A percentile compares a stretch with the other conserved stretches of the same genome.
These are phyloP conservation scores for Spodoptera litura DNA, from an alignment of 1,140 invertebrate genomes.

Conservation along the genomic window DNA sequence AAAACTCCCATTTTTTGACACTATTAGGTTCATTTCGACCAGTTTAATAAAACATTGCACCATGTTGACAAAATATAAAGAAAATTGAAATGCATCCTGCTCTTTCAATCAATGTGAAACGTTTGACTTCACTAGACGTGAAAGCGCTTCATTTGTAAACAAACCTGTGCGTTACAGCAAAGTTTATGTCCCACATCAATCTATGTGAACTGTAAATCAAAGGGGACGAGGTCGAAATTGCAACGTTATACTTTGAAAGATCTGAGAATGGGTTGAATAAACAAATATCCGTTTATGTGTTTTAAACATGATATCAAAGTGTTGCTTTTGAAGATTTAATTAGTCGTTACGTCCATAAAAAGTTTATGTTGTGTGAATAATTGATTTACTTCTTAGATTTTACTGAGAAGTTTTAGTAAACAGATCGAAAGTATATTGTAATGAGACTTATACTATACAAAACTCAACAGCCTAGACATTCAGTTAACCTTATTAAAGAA, in stretches of 20 bases:
- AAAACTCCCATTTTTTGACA: too few relatives aligned
- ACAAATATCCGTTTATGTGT: constrained; percentile 8
- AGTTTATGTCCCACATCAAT: neutral
- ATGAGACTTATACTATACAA: neutral
- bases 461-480: neutral
- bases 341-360: neutral
- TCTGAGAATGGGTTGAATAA: neutral
- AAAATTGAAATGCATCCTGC: neutral
- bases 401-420: too few relatives aligned
- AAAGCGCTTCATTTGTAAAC: constrained; percentile 35
- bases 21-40: too few relatives aligned
- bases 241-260: neutral
- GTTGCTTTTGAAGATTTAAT: neutral
- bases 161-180: neutral
- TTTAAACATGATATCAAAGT: neutral
- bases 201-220: constrained; percentile 10
- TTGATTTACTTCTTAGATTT: too few relatives aligned
- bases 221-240: neutral
- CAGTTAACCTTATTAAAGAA: neutral
- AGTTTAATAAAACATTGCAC: neutral
- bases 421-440: too few relatives aligned
- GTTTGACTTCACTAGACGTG: constrained; percentile 29
- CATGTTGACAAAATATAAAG: constrained; percentile 17
- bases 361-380: neutral
- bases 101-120: constrained; percentile 33